phyloP scores from a whole-genome alignment of 2,113 vertebrate species.

The Gymnarchus niloticus region DNA sequence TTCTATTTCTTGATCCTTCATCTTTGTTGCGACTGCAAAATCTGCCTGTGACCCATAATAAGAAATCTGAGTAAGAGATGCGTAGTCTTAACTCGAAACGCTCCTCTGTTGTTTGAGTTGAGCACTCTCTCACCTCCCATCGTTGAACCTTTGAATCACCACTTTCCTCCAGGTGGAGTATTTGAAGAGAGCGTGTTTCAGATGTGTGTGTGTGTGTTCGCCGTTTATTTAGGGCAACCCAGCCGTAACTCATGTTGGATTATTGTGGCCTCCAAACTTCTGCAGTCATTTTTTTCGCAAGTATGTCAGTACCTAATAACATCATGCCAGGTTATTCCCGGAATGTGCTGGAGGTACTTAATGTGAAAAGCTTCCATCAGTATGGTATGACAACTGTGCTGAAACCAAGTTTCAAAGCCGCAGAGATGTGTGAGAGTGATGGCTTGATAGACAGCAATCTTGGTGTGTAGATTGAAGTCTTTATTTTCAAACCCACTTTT shows the following conservation, averaged over 20 bases:
- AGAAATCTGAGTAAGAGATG: too few relatives aligned
- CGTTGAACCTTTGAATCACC: conserved; percentile 5
- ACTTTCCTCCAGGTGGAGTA: neutral
- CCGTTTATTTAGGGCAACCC: neutral
- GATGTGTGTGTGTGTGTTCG: neutral
- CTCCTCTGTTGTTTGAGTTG: neutral
- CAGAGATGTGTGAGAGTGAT: neutral
- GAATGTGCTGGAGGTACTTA: neutral
- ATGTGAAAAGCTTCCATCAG: neutral
- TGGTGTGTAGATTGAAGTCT: neutral
- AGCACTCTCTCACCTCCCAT: too few relatives aligned
- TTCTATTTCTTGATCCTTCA: neutral
- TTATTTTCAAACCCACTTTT: neutral
- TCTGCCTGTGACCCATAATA: too few relatives aligned
- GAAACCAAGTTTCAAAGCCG: neutral
- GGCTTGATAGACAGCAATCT: neutral
- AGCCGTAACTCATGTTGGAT: neutral
- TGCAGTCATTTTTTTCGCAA: neutral
- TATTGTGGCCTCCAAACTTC: neutral
- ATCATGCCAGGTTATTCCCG: neutral
- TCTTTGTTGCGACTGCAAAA: too few relatives aligned
- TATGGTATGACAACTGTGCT: neutral
- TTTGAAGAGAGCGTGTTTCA: neutral
- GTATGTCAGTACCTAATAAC: neutral
- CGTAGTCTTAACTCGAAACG: neutral